Conservation (phyloP, 1,140 invertebrate species). For the Panagrolaimus sp. region DNA sequence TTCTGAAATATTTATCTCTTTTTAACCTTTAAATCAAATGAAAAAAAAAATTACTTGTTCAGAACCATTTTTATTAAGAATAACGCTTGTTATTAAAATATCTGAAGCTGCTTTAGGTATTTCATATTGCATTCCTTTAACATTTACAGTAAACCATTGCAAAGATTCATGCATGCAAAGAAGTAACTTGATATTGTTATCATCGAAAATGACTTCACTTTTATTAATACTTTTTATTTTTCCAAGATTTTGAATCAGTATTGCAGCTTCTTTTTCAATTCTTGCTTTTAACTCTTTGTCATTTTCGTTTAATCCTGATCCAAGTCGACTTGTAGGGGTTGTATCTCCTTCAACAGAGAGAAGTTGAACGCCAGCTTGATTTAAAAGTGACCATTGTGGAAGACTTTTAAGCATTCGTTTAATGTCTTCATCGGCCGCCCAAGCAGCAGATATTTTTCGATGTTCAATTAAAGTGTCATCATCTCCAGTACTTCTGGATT, state of each 20-base stretch:
- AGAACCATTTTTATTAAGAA: slow-evolving; percentile 8
- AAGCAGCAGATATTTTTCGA: slow-evolving; percentile 75
- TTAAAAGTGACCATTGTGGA: slow-evolving; percentile 38
- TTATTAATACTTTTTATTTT: slow-evolving; percentile 40
- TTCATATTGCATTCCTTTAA: slow-evolving; percentile 25
- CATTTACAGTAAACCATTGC: slow-evolving; percentile 63
- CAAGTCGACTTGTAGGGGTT: slow-evolving; percentile 10
- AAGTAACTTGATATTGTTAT: slow-evolving; percentile 62
- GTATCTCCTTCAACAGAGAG: background rate
- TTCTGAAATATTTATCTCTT: slow-evolving; percentile 17
- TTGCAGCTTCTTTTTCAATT: slow-evolving; percentile 81
- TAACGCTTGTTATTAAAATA: slow-evolving; percentile 31
- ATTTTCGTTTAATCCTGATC: slow-evolving; percentile 49
- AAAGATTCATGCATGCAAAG: slow-evolving; percentile 82
- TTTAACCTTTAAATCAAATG: no score
- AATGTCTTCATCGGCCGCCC: slow-evolving; percentile 90
- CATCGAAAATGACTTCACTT: slow-evolving; percentile 49
- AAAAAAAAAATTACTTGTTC: background rate
- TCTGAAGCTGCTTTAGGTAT: slow-evolving; percentile 34
- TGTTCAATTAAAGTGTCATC: slow-evolving; percentile 62
- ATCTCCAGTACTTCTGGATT: slow-evolving; percentile 25
- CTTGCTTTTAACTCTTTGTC: slow-evolving; percentile 73
- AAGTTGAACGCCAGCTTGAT: slow-evolving; percentile 9
- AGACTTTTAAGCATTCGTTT: slow-evolving; percentile 68
- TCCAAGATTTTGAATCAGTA: slow-evolving; percentile 66